These are phyloP conservation scores for Acanthosepion pharaonis DNA, from an alignment of 2,888 invertebrate genomes.

Conservation along the genomic window DNA sequence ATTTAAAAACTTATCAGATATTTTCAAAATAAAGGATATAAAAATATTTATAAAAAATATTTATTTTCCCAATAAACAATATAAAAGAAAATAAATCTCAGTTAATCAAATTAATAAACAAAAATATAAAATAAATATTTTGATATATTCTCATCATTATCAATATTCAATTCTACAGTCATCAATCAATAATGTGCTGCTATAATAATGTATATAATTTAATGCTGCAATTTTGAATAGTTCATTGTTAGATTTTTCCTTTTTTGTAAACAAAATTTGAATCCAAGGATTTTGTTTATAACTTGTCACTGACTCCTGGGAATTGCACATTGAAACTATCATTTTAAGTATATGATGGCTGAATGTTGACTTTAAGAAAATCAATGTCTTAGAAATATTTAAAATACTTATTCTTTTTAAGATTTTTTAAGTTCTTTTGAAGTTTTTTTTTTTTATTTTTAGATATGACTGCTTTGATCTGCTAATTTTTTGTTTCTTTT, in stretches of 20 bases:
- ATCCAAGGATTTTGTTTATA: not conserved
- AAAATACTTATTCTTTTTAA: not conserved
- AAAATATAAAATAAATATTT: no score
- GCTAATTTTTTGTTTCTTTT: not conserved
- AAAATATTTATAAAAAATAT: no score
- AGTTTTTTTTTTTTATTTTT: not conserved
- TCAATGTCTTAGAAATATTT: not conserved
- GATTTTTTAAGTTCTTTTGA: not conserved
- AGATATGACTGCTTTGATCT: not conserved
- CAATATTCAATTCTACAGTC: no score
- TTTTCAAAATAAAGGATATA: no score
- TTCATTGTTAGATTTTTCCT: not conserved
- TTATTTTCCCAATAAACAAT: no score
- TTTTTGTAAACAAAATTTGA: not conserved
- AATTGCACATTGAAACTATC: not conserved
- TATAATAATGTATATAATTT: no score
- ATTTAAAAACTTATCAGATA: no score
- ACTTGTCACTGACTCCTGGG: not conserved
- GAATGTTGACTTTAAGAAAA: not conserved
- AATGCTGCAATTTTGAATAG: no score
- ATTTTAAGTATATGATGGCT: not conserved
- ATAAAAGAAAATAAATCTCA: no score
- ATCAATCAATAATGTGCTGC: no score
- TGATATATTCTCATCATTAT: no score
- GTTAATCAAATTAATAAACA: no score